phyloP scores from a whole-genome alignment of 2,797 vertebrate species.

The Macroramphosus scolopax region DNA sequence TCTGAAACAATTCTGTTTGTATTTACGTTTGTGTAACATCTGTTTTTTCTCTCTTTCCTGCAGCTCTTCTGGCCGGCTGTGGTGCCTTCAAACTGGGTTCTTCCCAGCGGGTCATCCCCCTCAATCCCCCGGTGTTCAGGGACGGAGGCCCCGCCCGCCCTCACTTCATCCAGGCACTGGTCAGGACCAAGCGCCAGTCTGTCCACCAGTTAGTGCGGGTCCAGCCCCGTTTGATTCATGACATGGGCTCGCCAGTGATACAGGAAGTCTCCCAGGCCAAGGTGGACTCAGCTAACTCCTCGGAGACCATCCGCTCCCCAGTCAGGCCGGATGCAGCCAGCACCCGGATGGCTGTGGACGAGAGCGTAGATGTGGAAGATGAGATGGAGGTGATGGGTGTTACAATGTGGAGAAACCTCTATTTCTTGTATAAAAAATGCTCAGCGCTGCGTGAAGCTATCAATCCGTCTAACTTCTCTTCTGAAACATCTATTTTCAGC shows the following conservation, averaged over 20 bases:
- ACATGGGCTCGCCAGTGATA: conserved; percentile 61
- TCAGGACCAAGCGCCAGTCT: conserved; percentile 47
- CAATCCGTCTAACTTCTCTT: conserved; percentile 6
- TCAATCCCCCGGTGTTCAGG: conserved; percentile 20
- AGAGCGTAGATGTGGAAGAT: conserved; percentile 48
- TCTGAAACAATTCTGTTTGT: no score
- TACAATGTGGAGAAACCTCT: no score
- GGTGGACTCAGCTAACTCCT: conserved; percentile 33
- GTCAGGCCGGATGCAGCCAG: conserved; percentile 19
- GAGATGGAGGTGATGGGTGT: conserved; percentile 73
- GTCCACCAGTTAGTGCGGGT: conserved; percentile 48
- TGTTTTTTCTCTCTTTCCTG: background rate
- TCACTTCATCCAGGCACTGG: conserved; percentile 43
- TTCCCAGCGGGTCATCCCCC: conserved; percentile 23
- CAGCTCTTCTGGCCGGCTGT: conserved; percentile 45
- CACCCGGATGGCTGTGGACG: conserved; percentile 7
- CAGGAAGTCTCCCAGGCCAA: conserved; percentile 34
- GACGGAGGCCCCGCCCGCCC: conserved; percentile 20
- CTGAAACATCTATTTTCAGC: conserved; percentile 21
- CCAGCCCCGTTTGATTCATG: conserved; percentile 64
- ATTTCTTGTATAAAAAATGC: no score
- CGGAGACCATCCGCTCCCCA: conserved; percentile 2
- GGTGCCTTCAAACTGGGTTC: conserved; percentile 32
- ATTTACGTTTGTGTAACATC: no score
- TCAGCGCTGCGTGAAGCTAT: no score